Percentiles rank a stretch among this genome's conserved stretches.
These are phyloP conservation scores for Plestiodon gilberti DNA, from an alignment of 2,113 vertebrate species.

Conservation along the genomic window DNA sequence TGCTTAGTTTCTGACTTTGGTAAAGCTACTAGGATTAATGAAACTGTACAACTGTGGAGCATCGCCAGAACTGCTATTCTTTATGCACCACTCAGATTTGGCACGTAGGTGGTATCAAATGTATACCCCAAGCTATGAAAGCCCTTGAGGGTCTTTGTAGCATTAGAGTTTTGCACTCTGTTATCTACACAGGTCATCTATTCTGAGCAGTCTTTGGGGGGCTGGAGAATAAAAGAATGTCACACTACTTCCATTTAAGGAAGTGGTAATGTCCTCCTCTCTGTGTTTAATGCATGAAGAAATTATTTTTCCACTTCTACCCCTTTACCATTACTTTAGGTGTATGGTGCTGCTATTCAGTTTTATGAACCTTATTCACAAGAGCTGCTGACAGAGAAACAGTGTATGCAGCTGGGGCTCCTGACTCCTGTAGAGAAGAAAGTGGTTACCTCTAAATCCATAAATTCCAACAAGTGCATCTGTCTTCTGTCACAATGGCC, in stretches of 20 bases:
- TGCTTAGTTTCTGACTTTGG: background rate
- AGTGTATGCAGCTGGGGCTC: constrained; percentile 91
- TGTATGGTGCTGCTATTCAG: constrained; percentile 96
- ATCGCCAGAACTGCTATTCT: background rate
- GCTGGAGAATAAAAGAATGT: background rate
- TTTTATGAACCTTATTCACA: constrained; percentile 92
- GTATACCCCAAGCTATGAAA: background rate
- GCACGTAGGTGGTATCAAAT: background rate
- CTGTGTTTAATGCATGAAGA: background rate
- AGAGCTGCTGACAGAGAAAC: constrained; percentile 90
- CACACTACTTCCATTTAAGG: background rate
- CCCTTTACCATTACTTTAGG: constrained; percentile 70
- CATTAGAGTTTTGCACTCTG: background rate
- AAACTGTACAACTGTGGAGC: background rate
- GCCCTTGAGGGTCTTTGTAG: background rate
- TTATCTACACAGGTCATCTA: background rate
- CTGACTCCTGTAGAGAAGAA: constrained; percentile 91
- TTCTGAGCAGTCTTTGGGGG: background rate
- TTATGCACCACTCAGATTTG: background rate
- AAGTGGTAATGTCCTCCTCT: background rate
- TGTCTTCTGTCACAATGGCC: constrained; percentile 98
- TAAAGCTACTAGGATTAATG: background rate
- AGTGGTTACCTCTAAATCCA: constrained; percentile 85
- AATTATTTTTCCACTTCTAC: background rate
- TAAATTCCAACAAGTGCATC: constrained; percentile 97